Base-by-base conservation (phyloP, 2,888 invertebrate genomes). In the Heteromurus nitidus region DNA sequence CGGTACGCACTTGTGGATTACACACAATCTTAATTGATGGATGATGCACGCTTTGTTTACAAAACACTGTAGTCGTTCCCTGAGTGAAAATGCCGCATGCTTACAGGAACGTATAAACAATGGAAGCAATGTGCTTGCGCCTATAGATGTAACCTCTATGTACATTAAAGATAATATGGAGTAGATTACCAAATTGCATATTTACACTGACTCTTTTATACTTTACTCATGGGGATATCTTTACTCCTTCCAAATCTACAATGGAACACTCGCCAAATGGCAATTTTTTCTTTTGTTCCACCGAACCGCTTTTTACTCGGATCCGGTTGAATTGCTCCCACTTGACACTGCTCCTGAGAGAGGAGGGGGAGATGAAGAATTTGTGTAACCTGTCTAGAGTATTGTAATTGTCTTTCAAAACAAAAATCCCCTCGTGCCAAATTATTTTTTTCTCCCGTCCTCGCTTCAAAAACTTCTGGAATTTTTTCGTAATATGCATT, bases 1-100 rank as follows among this genome's bases (percentile, higher is more conserved):
- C n/a, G 3, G 20, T 2, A n/a, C 58, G 26, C 26, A 24, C 18
- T 62, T 31, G 62, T 31, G 62, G 62, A 62, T 62, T 62, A 31
- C 62, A 18, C 30, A 50, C 50, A 62, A 62, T 62, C 31, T 62
- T 62, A 62, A 62, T 62, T 62, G 62, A 62, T 62, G 62, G n/a
- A 20, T 11, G n/a, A 18, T n/a, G n/a, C 62, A 18, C 31, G 3
- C 11, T 1, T 31, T 62, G 62, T 62, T 62, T 62, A 31, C 62
- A 62, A 62, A 62, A 62, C 62, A 62, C 30, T 28, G 20, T n/a
- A 62, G 18, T 11, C 62, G 26, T 62, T 62, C 62, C 2, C 55
- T 1, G 18, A n/a, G n/a, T 18, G 18, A 11, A 30, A 55, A 26
- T 55, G 55, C 55, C 55, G 55, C 55, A 55, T 55, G 13, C 55